These are phyloP conservation scores for Patagioenas fasciata DNA, from an alignment of 2,113 vertebrate species.

Conservation along the genomic window DNA sequence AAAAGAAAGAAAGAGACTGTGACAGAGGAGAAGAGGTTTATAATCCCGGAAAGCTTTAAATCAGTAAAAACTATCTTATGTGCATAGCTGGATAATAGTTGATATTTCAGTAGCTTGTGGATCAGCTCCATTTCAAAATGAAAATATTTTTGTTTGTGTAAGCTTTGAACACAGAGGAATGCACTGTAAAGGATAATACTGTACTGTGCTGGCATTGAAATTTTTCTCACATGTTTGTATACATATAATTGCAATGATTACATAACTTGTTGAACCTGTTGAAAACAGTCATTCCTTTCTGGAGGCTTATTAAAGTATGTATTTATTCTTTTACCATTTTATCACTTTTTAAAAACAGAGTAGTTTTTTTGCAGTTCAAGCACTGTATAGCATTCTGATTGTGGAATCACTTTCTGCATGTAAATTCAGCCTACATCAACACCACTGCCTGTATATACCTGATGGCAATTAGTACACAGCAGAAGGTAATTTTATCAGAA, in stretches of 20 bases:
- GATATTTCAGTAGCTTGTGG: background rate
- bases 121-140: background rate
- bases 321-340: background rate
- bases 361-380: background rate
- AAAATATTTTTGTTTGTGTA: background rate
- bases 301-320: background rate
- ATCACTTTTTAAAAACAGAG: background rate
- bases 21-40: background rate
- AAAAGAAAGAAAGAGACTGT: background rate
- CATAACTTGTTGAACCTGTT: background rate
- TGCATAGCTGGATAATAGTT: background rate
- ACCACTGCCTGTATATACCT: background rate
- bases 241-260: background rate
- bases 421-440: slow-evolving; percentile 15
- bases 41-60: background rate
- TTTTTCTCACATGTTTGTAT: background rate
- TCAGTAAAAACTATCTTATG: background rate
- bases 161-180: background rate
- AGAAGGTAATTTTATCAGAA: slow-evolving; percentile 46
- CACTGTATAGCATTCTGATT: background rate
- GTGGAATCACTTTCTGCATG: background rate
- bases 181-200: background rate
- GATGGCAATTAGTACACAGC: slow-evolving; percentile 35
- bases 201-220: background rate
- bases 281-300: background rate